Evolutionary conservation across 2,888 invertebrate species (phyloP), one percentile per base, ranked within the genome.

Genomic region (Rambutsinella grinnellia): DNA sequence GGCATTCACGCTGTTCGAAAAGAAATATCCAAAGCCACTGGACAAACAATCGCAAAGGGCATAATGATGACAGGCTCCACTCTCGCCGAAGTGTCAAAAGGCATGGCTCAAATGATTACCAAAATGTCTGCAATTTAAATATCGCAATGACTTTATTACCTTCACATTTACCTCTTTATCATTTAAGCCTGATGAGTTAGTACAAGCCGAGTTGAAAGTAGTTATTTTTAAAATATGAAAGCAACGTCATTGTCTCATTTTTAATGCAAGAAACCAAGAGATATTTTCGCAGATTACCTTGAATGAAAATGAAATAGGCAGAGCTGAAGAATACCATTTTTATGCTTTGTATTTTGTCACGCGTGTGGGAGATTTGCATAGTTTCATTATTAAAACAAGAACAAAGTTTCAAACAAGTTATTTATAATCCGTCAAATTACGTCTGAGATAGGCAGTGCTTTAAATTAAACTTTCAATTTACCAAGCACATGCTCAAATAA

Each of bases 11-110:
- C 67, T 2, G 67, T 67, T 10, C 53, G 74, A 15, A 74, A 74
- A 26, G 74, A 74, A 49, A 46, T 74, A 10, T 67, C 74, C 6
- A 74, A 74, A 49, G 56, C 62, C 67, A 74, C 74, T 26, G 74
- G 74, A 44, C 21, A 67, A 49, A 54, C 74, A 1, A 6, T 74
- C 0, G 66, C 74, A 6, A 74, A 74, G 21, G 74, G 74, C 6
- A 51, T 74, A 3, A 46, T 74, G 67, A 74, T 74, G 74, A 44
- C 61, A 13, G 74, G 74, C 8, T 26, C 61, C 15, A 62, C 74
- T 15, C 54, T 74, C 8, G 36, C 66, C 49, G 74, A 74, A 27
- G 74, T 74, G 23, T 67, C 74, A 3, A 74, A 67, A 62, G 74
- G 74, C 23, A 61, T 74, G 61, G 74, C 74, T 13, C 46, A 61